Conservation (phyloP, 2,113 vertebrate species). For the Campylomormyrus tamandua region DNA sequence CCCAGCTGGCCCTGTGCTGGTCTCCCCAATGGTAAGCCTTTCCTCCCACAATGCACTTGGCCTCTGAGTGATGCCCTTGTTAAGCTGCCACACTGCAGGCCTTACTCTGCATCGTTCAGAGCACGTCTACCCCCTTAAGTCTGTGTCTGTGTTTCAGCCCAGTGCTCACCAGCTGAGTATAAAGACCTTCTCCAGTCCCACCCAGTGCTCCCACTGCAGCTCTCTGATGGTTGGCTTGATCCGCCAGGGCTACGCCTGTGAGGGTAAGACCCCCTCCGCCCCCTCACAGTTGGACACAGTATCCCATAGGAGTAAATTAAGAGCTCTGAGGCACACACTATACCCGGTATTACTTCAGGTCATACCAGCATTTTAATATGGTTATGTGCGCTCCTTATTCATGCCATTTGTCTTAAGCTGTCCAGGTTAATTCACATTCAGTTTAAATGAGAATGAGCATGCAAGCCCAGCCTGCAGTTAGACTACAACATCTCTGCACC, state of each 20-base stretch:
- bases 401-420: neutral
- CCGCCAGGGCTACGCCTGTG: slow-evolving; percentile 91
- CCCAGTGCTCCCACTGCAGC: slow-evolving; percentile 91
- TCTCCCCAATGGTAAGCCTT: slow-evolving; percentile 77
- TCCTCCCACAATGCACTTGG: neutral
- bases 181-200: slow-evolving; percentile 87
- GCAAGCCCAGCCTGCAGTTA: neutral
- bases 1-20: slow-evolving; percentile 56
- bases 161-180: slow-evolving; percentile 91
- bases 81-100: neutral
- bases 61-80: neutral
- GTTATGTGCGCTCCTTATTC: neutral
- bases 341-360: neutral
- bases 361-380: neutral
- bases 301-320: neutral
- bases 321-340: neutral
- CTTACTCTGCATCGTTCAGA: neutral
- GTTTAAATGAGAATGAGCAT: neutral
- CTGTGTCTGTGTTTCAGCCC: slow-evolving; percentile 56
- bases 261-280: slow-evolving; percentile 63
- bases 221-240: slow-evolving; percentile 91
- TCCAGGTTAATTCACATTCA: neutral
- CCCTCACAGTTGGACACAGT: neutral
- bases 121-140: neutral
- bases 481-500: neutral